Evolutionary conservation across 2,888 invertebrate species (phyloP), one percentile per base, ranked within the genome.

Genomic region (Argynnis bischoffii): DNA sequence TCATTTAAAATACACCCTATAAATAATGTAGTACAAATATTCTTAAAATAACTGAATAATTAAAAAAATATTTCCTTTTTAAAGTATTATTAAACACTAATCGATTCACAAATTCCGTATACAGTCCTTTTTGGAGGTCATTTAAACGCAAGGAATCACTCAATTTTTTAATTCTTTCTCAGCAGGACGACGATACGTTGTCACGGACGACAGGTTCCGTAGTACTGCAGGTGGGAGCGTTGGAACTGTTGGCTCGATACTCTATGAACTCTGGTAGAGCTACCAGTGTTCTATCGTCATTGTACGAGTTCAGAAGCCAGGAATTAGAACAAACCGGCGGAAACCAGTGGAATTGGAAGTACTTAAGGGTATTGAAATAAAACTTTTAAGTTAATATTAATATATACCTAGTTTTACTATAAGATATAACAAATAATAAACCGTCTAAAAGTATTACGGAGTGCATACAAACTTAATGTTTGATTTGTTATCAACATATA

Each of bases 321-420:
- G 94, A 94, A 66, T 90, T 89, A 0, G 93, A 94, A 56, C 88
- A 93, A 8, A 88, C 89, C 35, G 93, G 93, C 54, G 93, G 94
- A 3, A 93, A 94, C 69, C 94, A 94, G 70, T 95, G 95, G 95
- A 95, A 94, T 59, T 95, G 94, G 94, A 93, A 93, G 64, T 94
- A 93, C 83, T 89, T 95, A 57, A 93, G 95, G 89, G 95, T 95
- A 80, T 72, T 80, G 70, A 18, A 41, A 55, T 31, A 8, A 35
- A 41, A 41, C 35, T 41, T 41, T 11, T 41, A 41, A 21, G 11
- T 3, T 11, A 53, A 21, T 18, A 18, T 21, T 13, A 21, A 18
- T 41, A 41, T 15, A 57, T 21, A 46, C 18, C 16, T 14, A 46
- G 18, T 21, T 57, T 57, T 57, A 57, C 4, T 11, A 47, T 46